Evolutionary conservation across 2,113 vertebrate genomes (phyloP), one percentile per base, ranked within the genome.

Genomic region (Acrocephalus arundinaceus): DNA sequence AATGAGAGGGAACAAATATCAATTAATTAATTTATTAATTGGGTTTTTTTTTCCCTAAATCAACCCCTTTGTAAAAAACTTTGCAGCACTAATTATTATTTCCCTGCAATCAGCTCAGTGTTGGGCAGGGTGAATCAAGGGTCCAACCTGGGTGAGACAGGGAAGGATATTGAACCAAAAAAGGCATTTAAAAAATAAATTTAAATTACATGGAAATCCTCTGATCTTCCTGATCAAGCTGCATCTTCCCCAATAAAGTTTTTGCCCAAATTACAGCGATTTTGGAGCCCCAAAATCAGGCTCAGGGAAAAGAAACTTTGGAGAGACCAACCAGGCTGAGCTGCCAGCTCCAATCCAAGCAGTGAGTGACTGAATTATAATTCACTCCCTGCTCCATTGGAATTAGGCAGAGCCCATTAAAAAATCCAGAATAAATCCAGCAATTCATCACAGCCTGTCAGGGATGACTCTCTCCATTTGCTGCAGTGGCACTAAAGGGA

Each of bases 381-480:
- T 98, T 98, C 98, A 98, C 98, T 98, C 98, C 98, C 98, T 97
- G 98, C 98, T 99, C 99, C 98, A 97, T 98, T 97, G 98, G 98
- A 99, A 99, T 99, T 99, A 99, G 99, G 97, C 98, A 97, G 98
- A 98, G 98, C 98, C 98, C 98, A 98, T 99, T 99, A 99, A 99
- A 99, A 99, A 98, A 98, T 98, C 98, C 98, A 98, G 97, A 98
- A 98, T 98, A 98, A 99, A 99, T 98, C 98, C 98, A 98, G 98
- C 98, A 98, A 99, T 99, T 99, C 98, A 99, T 99, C 99, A 99
- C 98, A 81, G 97, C 97, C 98, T 98, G 98, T 98, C 98, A 98
- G 94, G 97, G 98, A 98, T 98, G 98, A 98, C 98, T 98, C 97
- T 93, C 97, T 96, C 97, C 97, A 98, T 98, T 98, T 98, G 98